Evolutionary conservation across 2,113 vertebrate species (phyloP).

Genomic region (Blennius ocellaris): DNA sequence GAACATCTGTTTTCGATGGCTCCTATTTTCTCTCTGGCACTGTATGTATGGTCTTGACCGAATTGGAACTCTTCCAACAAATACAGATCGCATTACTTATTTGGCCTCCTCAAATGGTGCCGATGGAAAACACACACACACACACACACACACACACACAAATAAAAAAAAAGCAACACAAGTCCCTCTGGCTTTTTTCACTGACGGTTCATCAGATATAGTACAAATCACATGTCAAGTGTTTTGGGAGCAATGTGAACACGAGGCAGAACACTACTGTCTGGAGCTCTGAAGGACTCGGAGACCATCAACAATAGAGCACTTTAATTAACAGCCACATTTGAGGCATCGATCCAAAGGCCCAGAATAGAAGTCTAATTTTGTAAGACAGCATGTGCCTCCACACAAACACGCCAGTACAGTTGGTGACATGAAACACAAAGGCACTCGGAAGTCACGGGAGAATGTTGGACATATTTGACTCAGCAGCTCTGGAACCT

Average conservation of each 20-base stretch:
- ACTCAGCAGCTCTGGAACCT: slow-evolving; percentile 25
- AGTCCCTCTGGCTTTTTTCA: too few relatives aligned
- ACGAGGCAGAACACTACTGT: too few relatives aligned
- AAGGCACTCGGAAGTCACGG: slow-evolving; percentile 9
- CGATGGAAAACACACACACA: neutral
- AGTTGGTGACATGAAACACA: slow-evolving; percentile 11
- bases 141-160: slow-evolving; percentile 8
- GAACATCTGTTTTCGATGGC: slow-evolving; percentile 17
- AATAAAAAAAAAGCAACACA: neutral
- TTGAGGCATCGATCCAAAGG: slow-evolving; percentile 3
- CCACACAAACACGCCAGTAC: neutral
- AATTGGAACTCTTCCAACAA: neutral
- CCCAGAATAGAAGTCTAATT: slow-evolving; percentile 12
- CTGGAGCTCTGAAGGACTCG: too few relatives aligned
- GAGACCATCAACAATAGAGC: neutral
- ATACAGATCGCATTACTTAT: slow-evolving; percentile 6
- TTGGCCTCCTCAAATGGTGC: neutral
- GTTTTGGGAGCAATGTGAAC: too few relatives aligned
- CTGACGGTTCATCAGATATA: too few relatives aligned
- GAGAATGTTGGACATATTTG: slow-evolving; percentile 1
- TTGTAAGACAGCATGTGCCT: neutral
- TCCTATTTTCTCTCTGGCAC: slow-evolving; percentile 8
- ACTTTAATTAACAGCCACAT: slow-evolving; percentile 5
- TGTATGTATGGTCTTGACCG: neutral
- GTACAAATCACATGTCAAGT: too few relatives aligned